phyloP scores from a whole-genome alignment of 2,797 vertebrate genomes.

The Rhynchotus rufescens region DNA sequence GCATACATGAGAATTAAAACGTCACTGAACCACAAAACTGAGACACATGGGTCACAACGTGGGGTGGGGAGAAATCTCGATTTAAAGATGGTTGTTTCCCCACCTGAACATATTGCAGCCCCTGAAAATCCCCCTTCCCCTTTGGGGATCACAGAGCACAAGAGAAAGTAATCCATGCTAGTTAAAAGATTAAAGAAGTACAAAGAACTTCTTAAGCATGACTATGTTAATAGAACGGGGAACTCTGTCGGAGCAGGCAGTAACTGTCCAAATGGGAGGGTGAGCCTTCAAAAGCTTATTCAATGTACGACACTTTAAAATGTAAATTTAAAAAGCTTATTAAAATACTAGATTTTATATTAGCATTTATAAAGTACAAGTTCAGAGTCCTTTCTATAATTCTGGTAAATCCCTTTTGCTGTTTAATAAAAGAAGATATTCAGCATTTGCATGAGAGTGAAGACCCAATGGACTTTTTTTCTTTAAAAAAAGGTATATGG shows the following conservation, averaged over 20 bases:
- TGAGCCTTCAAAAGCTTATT: conserved; percentile 11
- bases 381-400: conserved; percentile 5
- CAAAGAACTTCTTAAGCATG: neutral
- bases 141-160: neutral
- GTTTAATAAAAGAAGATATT: conserved; percentile 44
- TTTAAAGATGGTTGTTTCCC: neutral
- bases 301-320: conserved; percentile 24
- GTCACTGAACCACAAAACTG: neutral
- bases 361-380: conserved; percentile 45
- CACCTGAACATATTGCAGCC: neutral
- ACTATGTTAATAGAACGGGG: neutral
- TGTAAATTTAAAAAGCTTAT: conserved; percentile 32
- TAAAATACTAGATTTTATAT: conserved; percentile 39
- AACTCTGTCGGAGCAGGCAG: neutral
- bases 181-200: neutral
- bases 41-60: fast-evolving
- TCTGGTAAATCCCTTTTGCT: conserved; percentile 41
- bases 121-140: neutral
- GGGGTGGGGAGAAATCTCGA: neutral
- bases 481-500: neutral
- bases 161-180: neutral
- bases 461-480: neutral
- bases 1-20: neutral
- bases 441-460: conserved; percentile 18
- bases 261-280: neutral